Evolutionary conservation across 2,797 vertebrate species (phyloP).

Genomic region (Toxotes lorentzi): DNA sequence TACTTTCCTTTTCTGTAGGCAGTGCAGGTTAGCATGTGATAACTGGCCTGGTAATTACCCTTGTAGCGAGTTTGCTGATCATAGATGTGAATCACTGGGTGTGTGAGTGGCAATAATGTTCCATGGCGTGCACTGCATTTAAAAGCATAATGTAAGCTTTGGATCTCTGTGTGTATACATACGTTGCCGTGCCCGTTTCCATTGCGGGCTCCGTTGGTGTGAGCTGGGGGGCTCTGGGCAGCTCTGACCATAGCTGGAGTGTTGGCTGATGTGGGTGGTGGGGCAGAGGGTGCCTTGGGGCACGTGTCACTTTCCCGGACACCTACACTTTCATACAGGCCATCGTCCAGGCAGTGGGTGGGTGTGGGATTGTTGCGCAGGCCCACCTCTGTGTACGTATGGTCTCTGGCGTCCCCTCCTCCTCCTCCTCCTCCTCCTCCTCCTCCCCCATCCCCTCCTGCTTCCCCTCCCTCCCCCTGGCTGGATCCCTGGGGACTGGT

Average conservation of each 20-base stretch:
- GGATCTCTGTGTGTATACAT: slow-evolving; percentile 35
- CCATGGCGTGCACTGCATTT: background rate
- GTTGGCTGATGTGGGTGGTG: slow-evolving; percentile 60
- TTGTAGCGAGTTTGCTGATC: too few species aligned
- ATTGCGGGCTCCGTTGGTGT: slow-evolving; percentile 53
- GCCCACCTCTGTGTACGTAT: slow-evolving; percentile 85
- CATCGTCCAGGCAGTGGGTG: slow-evolving; percentile 79
- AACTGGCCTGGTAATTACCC: too few species aligned
- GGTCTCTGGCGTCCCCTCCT: slow-evolving; percentile 70
- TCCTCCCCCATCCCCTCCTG: slow-evolving; percentile 49
- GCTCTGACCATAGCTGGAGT: slow-evolving; percentile 63
- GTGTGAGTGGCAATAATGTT: too few species aligned
- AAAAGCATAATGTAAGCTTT: background rate
- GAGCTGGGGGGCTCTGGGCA: slow-evolving; percentile 72
- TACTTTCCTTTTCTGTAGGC: background rate
- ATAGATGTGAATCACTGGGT: too few species aligned
- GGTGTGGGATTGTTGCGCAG: slow-evolving; percentile 76
- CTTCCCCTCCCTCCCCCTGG: slow-evolving; percentile 63
- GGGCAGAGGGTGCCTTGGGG: slow-evolving; percentile 65
- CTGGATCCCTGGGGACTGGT: slow-evolving; percentile 68
- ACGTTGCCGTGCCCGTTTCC: slow-evolving; percentile 70
- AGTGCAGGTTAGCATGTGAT: background rate
- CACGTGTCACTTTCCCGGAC: slow-evolving; percentile 66
- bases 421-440: slow-evolving; percentile 45
- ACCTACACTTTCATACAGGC: slow-evolving; percentile 85